Base-by-base conservation (phyloP, 2,888 invertebrate species). In the Limulus polyphemus region DNA sequence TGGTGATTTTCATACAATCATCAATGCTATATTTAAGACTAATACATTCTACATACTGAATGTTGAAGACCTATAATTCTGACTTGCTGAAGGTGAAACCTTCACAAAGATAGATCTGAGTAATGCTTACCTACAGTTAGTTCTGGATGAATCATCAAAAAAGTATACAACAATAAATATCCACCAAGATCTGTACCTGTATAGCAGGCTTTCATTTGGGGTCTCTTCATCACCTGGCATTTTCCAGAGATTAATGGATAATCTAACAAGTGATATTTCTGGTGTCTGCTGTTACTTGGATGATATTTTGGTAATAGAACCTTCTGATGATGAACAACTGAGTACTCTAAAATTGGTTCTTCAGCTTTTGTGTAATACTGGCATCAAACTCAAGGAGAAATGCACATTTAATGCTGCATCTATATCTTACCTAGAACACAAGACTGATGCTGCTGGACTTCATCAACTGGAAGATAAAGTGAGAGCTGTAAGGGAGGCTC, bases 401-500 rank as follows among this genome's bases (percentile, higher is more conserved):
- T 46, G 66, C 62, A 11, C 71, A 72, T 55, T 72, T 70, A 58
- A 57, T 56, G 16, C 71, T 70, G 58, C 50, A 68, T 56, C 60
- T 50, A 67, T 73, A 10, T 62, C 63, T 11, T 71, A 71, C 61
- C 57, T 72, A 13, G 72, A 72, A 9, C 69, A 70, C 59, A 47
- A 56, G 11, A 62, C 70, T 11, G 62, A 67, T 55, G 57, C 60
- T 14, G 52, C 68, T 14, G 73, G 72, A 1, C 57, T 69, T 10
- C 63, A 62, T 47, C 66, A 69, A 12, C 56, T 63, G 7, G 62
- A 67, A 12, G 58, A 65, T 13, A 72, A 71, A 56, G 61, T 70
- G 3, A 58, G 68, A 50, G 72, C 71, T 0, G 69, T 74, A 13
- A 55, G 57, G 12, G 60, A 71, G 14, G 68, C 70, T 58, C 71